Percentiles rank a stretch among this genome's conserved stretches.
phyloP scores from a whole-genome alignment of 2,113 vertebrate genomes.

The Myrmecobius fasciatus region DNA sequence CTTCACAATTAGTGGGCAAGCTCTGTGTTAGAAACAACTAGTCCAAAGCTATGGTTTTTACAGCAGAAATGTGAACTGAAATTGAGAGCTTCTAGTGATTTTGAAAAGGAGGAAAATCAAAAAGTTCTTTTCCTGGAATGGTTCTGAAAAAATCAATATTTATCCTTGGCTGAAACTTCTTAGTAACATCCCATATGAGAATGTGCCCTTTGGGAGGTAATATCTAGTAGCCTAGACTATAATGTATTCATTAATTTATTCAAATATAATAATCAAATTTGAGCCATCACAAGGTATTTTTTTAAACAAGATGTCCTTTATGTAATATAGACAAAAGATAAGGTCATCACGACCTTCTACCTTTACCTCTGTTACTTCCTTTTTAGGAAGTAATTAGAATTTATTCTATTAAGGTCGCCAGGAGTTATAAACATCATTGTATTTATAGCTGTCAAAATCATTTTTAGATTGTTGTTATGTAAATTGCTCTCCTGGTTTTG shows the following conservation, averaged over 20 bases:
- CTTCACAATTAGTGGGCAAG: neutral
- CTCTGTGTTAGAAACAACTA: neutral
- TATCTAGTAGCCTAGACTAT: neutral
- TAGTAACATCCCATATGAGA: neutral
- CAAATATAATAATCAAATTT: neutral
- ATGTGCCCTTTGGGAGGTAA: neutral
- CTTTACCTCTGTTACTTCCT: neutral
- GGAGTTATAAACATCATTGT: neutral
- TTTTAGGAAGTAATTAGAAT: neutral
- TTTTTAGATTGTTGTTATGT: neutral
- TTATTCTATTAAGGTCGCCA: neutral
- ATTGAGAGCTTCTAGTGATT: neutral
- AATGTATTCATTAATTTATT: neutral
- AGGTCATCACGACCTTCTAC: neutral
- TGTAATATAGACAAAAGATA: neutral
- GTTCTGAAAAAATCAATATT: neutral
- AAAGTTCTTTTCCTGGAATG: neutral
- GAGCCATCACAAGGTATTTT: neutral
- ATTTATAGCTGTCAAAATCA: neutral
- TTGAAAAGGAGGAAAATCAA: neutral
- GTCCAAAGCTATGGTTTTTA: neutral
- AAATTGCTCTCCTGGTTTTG: neutral
- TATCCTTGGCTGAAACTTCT: neutral
- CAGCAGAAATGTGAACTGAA: neutral
- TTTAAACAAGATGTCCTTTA: neutral